These are phyloP conservation scores for Chrosomus eos DNA, from an alignment of 2,797 vertebrate species.

Conservation along the genomic window DNA sequence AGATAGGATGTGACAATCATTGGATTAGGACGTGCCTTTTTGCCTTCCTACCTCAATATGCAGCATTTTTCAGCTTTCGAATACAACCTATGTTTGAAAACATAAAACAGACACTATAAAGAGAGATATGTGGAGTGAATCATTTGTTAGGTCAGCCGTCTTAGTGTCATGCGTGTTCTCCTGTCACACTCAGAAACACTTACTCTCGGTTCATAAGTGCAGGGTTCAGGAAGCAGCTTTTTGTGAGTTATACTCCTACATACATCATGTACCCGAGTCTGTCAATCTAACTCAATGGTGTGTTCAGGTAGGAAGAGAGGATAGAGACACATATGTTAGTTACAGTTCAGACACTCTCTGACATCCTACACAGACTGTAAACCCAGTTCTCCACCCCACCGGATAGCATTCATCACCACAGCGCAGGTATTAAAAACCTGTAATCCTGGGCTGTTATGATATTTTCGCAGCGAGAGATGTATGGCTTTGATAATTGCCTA, in stretches of 20 bases:
- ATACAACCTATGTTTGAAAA: background rate
- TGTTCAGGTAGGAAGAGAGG: slow-evolving; percentile 16
- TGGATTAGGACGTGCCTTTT: background rate
- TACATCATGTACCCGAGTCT: slow-evolving; percentile 30
- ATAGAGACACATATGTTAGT: slow-evolving; percentile 14
- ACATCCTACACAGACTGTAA: slow-evolving; percentile 1
- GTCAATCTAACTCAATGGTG: slow-evolving; percentile 46
- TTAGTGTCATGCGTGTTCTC: slow-evolving; percentile 28
- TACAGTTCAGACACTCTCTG: slow-evolving; percentile 1
- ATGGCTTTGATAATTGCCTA: slow-evolving; percentile 57
- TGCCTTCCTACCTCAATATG: background rate
- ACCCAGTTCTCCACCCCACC: background rate
- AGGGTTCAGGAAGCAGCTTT: slow-evolving; percentile 27
- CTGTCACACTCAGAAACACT: slow-evolving; percentile 48
- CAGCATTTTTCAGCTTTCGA: background rate
- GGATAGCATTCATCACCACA: slow-evolving; percentile 24
- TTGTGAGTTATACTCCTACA: slow-evolving; percentile 30
- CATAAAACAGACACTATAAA: background rate
- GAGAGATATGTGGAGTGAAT: background rate
- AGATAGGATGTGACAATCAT: no score
- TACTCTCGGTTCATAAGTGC: slow-evolving; percentile 42
- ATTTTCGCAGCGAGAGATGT: slow-evolving; percentile 47
- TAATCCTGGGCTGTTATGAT: slow-evolving; percentile 44
- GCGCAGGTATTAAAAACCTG: slow-evolving; percentile 35
- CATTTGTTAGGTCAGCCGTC: slow-evolving; percentile 60